These are phyloP conservation scores for Marmota flaviventris DNA, from an alignment of 2,113 vertebrate genomes.

Conservation along the genomic window DNA sequence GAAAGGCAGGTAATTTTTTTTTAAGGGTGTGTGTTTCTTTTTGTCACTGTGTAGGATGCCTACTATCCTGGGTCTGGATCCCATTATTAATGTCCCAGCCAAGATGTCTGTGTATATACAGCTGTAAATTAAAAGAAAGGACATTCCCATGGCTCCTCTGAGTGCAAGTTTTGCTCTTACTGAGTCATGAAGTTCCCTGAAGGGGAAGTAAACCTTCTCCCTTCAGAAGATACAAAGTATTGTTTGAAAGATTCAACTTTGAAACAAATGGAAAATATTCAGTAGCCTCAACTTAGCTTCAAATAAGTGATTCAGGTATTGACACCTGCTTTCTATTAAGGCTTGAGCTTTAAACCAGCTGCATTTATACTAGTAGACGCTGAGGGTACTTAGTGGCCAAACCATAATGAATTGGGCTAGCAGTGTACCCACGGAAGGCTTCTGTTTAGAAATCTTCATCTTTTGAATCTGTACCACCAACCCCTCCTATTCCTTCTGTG, in stretches of 20 bases:
- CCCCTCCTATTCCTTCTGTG: fast-evolving
- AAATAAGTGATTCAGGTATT: background rate
- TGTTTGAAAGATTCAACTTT: background rate
- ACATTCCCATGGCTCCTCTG: background rate
- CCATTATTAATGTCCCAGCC: background rate
- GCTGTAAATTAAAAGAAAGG: background rate
- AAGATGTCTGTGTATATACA: background rate
- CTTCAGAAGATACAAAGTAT: background rate
- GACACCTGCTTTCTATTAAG: background rate
- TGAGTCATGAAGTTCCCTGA: background rate
- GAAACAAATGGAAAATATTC: background rate
- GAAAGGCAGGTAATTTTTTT: background rate
- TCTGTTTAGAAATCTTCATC: background rate
- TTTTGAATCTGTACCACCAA: background rate
- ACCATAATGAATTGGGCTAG: fast-evolving
- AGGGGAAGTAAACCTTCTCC: background rate
- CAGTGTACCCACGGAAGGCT: too few relatives aligned
- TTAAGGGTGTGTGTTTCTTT: background rate
- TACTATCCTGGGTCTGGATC: background rate
- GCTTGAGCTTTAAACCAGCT: background rate
- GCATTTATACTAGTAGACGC: fast-evolving
- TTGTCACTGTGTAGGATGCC: background rate
- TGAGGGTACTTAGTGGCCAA: fast-evolving
- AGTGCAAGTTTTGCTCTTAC: background rate
- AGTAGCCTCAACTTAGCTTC: background rate